Base-by-base conservation (phyloP, 2,113 vertebrate genomes). In the Thymallus thymallus region DNA sequence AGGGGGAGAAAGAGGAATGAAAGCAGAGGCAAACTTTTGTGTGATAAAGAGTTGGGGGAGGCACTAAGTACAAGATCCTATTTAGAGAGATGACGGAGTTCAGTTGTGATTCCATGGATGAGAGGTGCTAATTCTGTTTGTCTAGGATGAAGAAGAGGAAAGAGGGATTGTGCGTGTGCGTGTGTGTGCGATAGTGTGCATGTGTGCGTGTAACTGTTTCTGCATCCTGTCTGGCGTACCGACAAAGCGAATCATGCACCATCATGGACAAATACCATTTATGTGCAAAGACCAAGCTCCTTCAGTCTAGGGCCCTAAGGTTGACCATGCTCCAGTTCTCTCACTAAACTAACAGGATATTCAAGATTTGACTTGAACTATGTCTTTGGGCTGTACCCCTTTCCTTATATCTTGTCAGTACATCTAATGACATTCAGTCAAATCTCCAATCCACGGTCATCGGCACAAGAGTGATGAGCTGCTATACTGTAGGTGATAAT, bases 191-290 rank as follows among this genome's bases (percentile, higher is more conserved):
- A n/a, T n/a, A n/a, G n/a, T n/a, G n/a, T 41, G 35, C 64, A 16
- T 30, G 48, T 76, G 73, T 78, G 65, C 45, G 64, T 41, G 16
- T n/a, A 35, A 58, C 29, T 55, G 30, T 56, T 63, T 76, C 35
- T 10, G 71, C 73, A 69, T 68, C 74, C 71, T 60, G 68, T 35
- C 61, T 79, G 72, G 81, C 32, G 29, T 60, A 74, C 32, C 69
- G 78, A 82, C 16, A 74, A 56, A 16, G 9, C 16, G 14, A 51
- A 74, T 75, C 69, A 75, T 18, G 56, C 74, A 68, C 61, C 18
- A 74, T 75, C 69, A 75, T 18, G 56, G 76, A 68, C 61, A 66
- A 62, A 70, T 41, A 61, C 84, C 85, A 86, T 88, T 80, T 86
- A 86, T 75, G 82, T 79, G 26, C 78, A 81, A 46, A 77, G 82